These are phyloP conservation scores for Tachuris rubrigastra DNA, from an alignment of 2,113 vertebrate genomes.

Conservation along the genomic window DNA sequence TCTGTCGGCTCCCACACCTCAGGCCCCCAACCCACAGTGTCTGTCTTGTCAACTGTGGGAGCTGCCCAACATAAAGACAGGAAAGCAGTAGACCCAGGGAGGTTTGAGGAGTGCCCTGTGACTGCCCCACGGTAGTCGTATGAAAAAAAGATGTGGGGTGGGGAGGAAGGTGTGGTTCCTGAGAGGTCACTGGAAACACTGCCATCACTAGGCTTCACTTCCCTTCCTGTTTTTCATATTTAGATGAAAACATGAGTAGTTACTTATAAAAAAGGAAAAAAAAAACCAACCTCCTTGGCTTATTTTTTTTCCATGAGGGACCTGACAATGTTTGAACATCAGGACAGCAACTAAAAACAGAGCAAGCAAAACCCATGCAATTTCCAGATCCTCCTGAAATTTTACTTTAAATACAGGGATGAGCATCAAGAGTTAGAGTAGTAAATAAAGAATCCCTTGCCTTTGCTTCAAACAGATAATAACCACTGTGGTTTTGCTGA, in stretches of 20 bases:
- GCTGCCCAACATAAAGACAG: not conserved
- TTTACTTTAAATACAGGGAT: not conserved
- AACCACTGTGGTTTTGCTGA: not conserved
- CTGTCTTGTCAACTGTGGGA: not conserved
- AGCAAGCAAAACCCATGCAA: not conserved
- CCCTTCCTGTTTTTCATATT: conserved; percentile 35
- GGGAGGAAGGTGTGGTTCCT: not conserved
- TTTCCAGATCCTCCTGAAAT: not conserved
- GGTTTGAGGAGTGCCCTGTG: not conserved
- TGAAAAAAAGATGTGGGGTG: not conserved
- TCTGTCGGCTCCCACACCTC: not conserved
- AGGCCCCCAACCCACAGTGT: not conserved
- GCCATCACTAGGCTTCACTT: not conserved
- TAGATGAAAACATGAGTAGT: conserved; percentile 10
- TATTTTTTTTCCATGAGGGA: not conserved
- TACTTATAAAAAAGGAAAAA: not conserved
- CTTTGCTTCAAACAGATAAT: not conserved
- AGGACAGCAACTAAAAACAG: not conserved
- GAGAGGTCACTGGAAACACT: not conserved
- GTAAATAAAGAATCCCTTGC: not conserved
- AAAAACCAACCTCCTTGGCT: not conserved
- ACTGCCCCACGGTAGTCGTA: not conserved
- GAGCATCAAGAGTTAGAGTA: not conserved
- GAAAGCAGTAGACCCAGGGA: not conserved
- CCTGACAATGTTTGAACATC: not conserved